Percentiles rank a stretch among this genome's conserved stretches.
Conservation (phyloP, 2,113 vertebrate genomes). For the Crotalus tigris region DNA sequence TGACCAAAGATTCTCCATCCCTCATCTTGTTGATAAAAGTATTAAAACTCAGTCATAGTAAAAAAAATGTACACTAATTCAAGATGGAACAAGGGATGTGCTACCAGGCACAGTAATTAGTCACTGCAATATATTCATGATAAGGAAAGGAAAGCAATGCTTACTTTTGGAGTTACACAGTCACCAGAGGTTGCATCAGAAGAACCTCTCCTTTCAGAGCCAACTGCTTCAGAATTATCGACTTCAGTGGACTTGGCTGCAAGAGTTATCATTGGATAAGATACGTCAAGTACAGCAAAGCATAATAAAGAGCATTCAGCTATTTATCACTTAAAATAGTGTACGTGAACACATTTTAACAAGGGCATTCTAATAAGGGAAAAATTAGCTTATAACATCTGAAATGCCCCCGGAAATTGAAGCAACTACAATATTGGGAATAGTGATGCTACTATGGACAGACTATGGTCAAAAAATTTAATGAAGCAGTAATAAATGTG, state of each 20-base stretch:
- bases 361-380: background rate
- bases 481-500: background rate
- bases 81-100: background rate
- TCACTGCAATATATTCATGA: background rate
- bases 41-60: background rate
- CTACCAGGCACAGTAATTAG: background rate
- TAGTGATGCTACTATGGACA: background rate
- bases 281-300: background rate
- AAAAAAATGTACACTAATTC: background rate
- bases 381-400: background rate
- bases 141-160: conserved; percentile 17
- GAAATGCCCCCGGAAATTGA: background rate
- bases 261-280: conserved; percentile 26
- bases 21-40: background rate
- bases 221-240: conserved; percentile 62
- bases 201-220: conserved; percentile 66
- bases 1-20: background rate
- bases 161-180: conserved; percentile 70
- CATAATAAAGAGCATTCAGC: background rate
- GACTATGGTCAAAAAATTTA: background rate
- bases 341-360: background rate
- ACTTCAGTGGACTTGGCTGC: conserved; percentile 65
- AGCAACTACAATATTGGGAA: background rate
- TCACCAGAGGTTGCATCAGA: conserved; percentile 66
- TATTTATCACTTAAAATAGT: background rate